phyloP scores from a whole-genome alignment of 2,888 invertebrate genomes.

The Asteroscopus sphinx region DNA sequence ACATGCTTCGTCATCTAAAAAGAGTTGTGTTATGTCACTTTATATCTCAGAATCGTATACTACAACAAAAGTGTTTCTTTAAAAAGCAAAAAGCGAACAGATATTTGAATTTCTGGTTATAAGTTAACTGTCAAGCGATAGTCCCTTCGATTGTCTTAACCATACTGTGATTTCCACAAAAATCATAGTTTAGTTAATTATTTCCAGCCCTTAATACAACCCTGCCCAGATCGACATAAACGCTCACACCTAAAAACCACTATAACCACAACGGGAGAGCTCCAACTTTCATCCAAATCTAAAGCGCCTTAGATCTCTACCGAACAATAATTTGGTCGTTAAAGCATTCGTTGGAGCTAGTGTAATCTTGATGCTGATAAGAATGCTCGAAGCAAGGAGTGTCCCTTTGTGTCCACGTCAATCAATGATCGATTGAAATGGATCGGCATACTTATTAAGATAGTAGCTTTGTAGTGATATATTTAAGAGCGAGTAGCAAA shows the following conservation, averaged over 20 bases:
- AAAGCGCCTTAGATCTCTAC: conserved; percentile 41
- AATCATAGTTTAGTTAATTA: not conserved
- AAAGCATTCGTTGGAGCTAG: conserved; percentile 38
- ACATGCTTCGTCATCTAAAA: no score
- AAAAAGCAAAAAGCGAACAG: no score
- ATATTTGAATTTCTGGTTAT: no score
- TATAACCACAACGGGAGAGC: conserved; percentile 46
- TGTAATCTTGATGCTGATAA: conserved; percentile 75
- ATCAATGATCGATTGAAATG: conserved; percentile 74
- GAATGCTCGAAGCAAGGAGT: conserved; percentile 68
- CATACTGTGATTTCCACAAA: not conserved
- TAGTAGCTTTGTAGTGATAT: conserved; percentile 41
- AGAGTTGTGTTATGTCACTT: no score
- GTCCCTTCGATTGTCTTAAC: no score
- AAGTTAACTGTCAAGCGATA: no score
- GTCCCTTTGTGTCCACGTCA: conserved; percentile 74
- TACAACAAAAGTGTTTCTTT: no score
- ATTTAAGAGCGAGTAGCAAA: conserved; percentile 12
- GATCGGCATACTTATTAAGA: conserved; percentile 61
- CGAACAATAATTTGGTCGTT: conserved; percentile 51
- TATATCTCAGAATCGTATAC: no score
- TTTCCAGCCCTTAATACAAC: conserved; percentile 19
- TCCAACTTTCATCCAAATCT: conserved; percentile 27
- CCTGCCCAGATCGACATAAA: conserved; percentile 46
- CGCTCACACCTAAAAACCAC: conserved; percentile 34